Conservation (phyloP, 1,140 invertebrate genomes). For the Rhagoletis pomonella region DNA sequence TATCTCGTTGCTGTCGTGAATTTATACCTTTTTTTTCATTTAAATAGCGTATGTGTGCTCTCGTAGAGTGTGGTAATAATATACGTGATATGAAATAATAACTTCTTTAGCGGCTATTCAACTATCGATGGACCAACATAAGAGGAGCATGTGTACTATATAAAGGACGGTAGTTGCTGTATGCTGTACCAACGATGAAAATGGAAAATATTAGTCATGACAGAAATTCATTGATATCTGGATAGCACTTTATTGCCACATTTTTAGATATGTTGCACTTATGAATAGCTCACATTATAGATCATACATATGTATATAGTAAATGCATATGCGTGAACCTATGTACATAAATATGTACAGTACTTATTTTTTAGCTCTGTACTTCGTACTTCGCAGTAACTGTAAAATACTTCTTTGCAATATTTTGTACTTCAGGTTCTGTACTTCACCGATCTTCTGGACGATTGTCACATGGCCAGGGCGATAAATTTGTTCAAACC, state of each 20-base stretch:
- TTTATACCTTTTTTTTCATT: constrained; percentile 16
- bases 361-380: too few species aligned
- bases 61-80: constrained; percentile 37
- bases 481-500: too few species aligned
- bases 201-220: constrained; percentile 28
- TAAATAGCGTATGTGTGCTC: background rate
- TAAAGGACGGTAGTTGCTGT: background rate
- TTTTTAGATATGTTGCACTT: constrained; percentile 30
- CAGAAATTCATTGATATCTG: constrained; percentile 5
- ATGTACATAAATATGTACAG: too few species aligned
- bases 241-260: constrained; percentile 11
- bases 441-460: too few species aligned
- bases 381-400: too few species aligned
- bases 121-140: constrained; percentile 17
- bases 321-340: background rate
- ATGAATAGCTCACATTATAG: background rate
- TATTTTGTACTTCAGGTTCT: too few species aligned
- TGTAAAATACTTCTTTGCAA: too few species aligned
- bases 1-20: constrained; percentile 49
- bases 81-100: constrained; percentile 54
- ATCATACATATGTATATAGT: background rate
- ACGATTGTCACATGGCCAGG: too few species aligned
- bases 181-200: background rate
- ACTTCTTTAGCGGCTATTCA: constrained; percentile 51
- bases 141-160: background rate